A percentile compares a stretch with the other conserved stretches of the same genome.
These are phyloP conservation scores for Eupsilia transversa DNA, from an alignment of 2,888 invertebrate genomes.

Conservation along the genomic window DNA sequence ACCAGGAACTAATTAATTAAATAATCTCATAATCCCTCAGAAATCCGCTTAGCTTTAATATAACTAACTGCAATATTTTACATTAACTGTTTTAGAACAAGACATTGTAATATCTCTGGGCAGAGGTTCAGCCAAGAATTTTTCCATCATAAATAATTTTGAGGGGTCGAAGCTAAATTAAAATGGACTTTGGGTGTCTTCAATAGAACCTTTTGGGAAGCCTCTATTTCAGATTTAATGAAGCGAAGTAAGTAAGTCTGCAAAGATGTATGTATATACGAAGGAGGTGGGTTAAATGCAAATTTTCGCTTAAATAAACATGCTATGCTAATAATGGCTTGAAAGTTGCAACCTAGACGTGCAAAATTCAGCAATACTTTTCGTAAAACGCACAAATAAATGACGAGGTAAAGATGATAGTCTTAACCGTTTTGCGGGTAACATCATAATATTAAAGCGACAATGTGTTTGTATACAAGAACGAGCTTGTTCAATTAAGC, in stretches of 20 bases:
- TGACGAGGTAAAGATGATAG: not conserved
- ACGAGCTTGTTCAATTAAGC: conserved; percentile 68
- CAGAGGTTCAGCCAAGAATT: conserved; percentile 24
- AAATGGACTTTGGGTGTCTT: conserved; percentile 33
- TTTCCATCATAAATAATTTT: conserved; percentile 44
- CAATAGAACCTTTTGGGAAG: conserved; percentile 32
- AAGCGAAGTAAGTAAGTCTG: conserved; percentile 36
- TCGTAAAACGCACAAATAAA: conserved; percentile 16
- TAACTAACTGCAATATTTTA: conserved; percentile 66
- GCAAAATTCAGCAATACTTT: conserved; percentile 27
- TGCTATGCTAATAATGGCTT: conserved; percentile 40
- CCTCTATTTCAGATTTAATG: conserved; percentile 35
- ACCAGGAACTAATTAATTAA: conserved; percentile 60
- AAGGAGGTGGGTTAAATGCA: not conserved
- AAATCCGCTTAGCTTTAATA: conserved; percentile 68
- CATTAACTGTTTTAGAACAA: conserved; percentile 54
- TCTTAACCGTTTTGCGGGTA: conserved; percentile 12
- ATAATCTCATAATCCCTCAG: conserved; percentile 65
- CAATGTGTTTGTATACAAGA: conserved; percentile 54
- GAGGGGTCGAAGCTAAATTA: conserved; percentile 34
- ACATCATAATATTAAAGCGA: conserved; percentile 33
- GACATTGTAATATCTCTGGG: conserved; percentile 35
- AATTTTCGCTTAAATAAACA: conserved; percentile 31
- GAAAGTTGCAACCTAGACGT: conserved; percentile 15
- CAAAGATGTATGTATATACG: conserved; percentile 12